Base-by-base conservation (phyloP, 2,797 vertebrate species). In the Gila robusta region DNA sequence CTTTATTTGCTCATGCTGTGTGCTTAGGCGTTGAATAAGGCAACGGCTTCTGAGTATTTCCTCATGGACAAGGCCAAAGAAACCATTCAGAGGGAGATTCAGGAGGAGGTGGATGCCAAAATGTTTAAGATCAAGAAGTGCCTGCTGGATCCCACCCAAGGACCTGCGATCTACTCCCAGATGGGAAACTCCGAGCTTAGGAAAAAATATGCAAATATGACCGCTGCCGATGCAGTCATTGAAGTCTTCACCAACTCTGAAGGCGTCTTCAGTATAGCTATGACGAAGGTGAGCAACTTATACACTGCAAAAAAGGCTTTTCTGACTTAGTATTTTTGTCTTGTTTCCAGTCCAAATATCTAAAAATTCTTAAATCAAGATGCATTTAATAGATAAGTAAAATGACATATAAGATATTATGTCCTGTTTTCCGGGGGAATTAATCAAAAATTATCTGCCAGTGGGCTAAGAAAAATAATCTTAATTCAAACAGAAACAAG, bases 51-150 rank as follows among this genome's bases (percentile, higher is more conserved):
- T 23, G 95, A 96, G 87, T 77, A 87, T 3, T 0, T 0, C 4
- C 69, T 78, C 21, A 26, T 95, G 92, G 93, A 94, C 7, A 74
- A 2, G 28, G 94, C 94, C 89, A 93, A 83, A 87, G 92, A 91
- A 73, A 12, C n/a, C 47, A 93, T 96, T 83, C 92, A 93, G 91
- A 93, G 14, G 67, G 96, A 96, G 90, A 88, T 96, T 49, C 91
- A 94, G 89, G 95, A 96, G 69, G 95, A 96, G 86, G 92, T 89
- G 3, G 47, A 84, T 0, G 91, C 91, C 66, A 92, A 88, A 11
- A 88, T 96, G 88, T 93, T 89, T 78, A 96, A 94, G 89, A 82
- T 96, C 17, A 96, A 96, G 91, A 96, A 88, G 88, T 94, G 1
- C 11, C 70, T 95, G 59, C 47, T 96, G 35, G 95, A 95, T 7